A percentile compares a stretch with the other conserved stretches of the same genome.
Evolutionary conservation across 2,888 invertebrate genomes (phyloP).

Genomic region (Mesorhabditis belari): DNA sequence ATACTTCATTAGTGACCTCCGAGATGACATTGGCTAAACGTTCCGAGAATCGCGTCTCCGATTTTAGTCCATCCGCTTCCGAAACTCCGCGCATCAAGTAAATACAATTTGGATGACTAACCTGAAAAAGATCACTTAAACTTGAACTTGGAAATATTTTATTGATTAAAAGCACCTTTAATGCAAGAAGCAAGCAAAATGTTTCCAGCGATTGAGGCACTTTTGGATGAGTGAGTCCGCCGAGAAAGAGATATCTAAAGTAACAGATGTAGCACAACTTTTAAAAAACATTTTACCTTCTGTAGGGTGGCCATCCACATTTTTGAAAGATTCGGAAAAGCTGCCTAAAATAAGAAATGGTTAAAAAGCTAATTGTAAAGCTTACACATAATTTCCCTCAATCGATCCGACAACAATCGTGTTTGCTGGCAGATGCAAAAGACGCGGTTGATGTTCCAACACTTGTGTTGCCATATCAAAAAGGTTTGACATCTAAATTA

Average conservation of each 20-base stretch:
- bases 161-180: too few relatives aligned
- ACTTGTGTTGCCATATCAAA: not conserved
- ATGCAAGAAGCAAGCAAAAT: not conserved
- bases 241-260: not conserved
- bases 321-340: not conserved
- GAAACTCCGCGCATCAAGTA: not conserved
- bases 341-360: not conserved
- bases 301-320: not conserved
- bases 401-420: not conserved
- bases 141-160: too few relatives aligned
- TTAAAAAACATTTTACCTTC: too few relatives aligned
- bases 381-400: not conserved
- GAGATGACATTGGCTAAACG: not conserved
- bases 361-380: not conserved
- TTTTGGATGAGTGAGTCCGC: not conserved
- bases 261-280: too few relatives aligned
- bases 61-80: not conserved
- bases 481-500: not conserved
- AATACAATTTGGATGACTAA: not conserved
- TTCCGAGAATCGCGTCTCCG: too few relatives aligned
- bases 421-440: not conserved
- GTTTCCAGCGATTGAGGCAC: not conserved
- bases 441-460: not conserved
- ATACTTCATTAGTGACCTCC: not conserved
- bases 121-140: not conserved